Conservation (phyloP, 2,113 vertebrate species). For the Platichthys flesus region DNA sequence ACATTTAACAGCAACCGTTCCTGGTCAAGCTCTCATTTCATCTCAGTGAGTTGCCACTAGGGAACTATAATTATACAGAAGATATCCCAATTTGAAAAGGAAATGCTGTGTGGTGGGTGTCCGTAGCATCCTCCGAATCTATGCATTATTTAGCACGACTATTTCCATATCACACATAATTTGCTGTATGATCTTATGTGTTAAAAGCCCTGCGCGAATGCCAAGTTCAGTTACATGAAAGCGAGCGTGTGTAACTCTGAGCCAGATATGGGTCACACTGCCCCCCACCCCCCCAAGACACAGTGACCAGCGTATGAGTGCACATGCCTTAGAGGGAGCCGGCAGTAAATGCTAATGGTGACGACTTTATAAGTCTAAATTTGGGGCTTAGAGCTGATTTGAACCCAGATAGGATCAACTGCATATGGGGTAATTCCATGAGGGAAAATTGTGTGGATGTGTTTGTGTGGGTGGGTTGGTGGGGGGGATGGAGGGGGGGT, state of each 20-base stretch:
- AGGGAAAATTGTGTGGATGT: slow-evolving; percentile 49
- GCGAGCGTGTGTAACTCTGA: slow-evolving; percentile 16
- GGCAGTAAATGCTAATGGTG: slow-evolving; percentile 49
- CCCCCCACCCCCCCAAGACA: slow-evolving; percentile 20
- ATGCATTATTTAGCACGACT: slow-evolving; percentile 41
- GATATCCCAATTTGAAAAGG: slow-evolving; percentile 6
- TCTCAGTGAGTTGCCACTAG: background rate
- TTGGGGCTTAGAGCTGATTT: slow-evolving; percentile 75
- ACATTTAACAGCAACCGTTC: background rate
- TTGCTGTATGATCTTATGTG: slow-evolving; percentile 21
- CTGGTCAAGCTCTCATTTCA: slow-evolving; percentile 5
- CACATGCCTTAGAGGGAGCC: slow-evolving; percentile 36
- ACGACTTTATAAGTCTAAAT: slow-evolving; percentile 66
- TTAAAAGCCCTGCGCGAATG: slow-evolving; percentile 29
- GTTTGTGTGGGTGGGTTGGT: slow-evolving; percentile 49
- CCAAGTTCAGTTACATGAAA: slow-evolving; percentile 36
- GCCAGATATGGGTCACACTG: slow-evolving; percentile 36
- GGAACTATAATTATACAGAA: slow-evolving; percentile 16
- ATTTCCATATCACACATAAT: slow-evolving; percentile 34
- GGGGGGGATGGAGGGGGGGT: background rate
- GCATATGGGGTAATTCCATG: slow-evolving; percentile 69
- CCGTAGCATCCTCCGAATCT: slow-evolving; percentile 16
- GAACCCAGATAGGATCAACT: slow-evolving; percentile 73
- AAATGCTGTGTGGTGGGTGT: slow-evolving; percentile 1
- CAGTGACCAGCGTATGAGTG: slow-evolving; percentile 47